These are phyloP conservation scores for Manacus vitellinus DNA, from an alignment of 2,113 vertebrate species.

Conservation along the genomic window DNA sequence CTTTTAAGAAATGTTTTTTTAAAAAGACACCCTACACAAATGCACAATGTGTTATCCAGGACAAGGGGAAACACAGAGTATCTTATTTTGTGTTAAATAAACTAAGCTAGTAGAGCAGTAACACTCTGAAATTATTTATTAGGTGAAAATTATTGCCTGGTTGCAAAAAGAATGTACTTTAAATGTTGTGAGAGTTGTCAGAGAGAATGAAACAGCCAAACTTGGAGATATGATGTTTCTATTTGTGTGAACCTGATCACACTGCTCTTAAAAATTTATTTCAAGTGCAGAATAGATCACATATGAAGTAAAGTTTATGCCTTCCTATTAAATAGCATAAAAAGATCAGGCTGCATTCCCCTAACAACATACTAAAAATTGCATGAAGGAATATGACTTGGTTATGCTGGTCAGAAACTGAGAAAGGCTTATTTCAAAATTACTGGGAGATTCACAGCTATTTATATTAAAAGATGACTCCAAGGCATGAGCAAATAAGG, in stretches of 20 bases:
- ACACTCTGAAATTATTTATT: conserved; percentile 9
- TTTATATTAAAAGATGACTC: conserved; percentile 25
- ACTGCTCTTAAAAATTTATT: background rate
- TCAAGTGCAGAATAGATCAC: background rate
- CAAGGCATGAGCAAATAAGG: conserved; percentile 24
- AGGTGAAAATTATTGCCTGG: background rate
- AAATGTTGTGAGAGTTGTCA: background rate
- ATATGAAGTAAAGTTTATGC: background rate
- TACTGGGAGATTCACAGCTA: background rate
- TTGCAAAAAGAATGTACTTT: background rate
- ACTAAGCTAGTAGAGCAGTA: background rate
- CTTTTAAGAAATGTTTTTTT: background rate
- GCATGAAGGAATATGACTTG: background rate
- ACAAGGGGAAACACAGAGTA: background rate
- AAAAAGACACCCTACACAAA: background rate
- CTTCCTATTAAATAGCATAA: background rate
- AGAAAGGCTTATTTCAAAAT: background rate
- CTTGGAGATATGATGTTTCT: background rate
- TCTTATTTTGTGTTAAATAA: background rate
- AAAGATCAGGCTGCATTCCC: background rate
- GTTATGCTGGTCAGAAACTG: background rate
- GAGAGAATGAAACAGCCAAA: background rate
- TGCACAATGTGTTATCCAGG: background rate
- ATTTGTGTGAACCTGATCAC: background rate
- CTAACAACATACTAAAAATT: background rate